Base-by-base conservation (phyloP, 2,113 vertebrate genomes). In the Anser brachyrhynchus region DNA sequence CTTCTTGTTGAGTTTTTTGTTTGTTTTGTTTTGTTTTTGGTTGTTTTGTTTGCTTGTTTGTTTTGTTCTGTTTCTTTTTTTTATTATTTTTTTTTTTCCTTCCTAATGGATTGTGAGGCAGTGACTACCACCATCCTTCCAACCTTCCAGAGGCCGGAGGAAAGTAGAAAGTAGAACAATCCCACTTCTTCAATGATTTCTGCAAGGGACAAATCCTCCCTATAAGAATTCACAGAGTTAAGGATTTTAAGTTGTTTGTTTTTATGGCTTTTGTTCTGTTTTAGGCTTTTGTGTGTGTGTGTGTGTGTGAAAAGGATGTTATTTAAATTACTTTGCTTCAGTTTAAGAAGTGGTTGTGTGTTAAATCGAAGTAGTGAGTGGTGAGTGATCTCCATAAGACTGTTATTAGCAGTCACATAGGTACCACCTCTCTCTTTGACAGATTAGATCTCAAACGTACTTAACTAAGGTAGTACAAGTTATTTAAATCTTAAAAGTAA, bases 71-170 rank as follows among this genome's bases (percentile, higher is more conserved):
- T 33, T 55, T 39, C 39, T 39, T 39, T 39, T 39, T 10, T 75
- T 9, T 2, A 37, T 37, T 37, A 37, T 49, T 49, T 9, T 5
- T 1, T 1, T 1, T 74, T 10, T 43, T 26, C 46, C 17, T n/a
- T 71, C 10, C 11, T 54, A 58, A 31, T 35, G 16, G 15, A 59
- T 73, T 81, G 49, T 26, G 5, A 78, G 49, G 13, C 26, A 71
- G 16, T 33, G 57, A 26, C 33, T 55, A 5, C 35, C 71, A 21
- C 16, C 7, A 71, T 64, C 8, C 9, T 70, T 70, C 25, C 19
- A 41, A 2, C 29, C 12, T 73, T 84, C 22, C 23, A 84, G 25
- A 79, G 3, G 10, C 7, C 67, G 61, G 5, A 80, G 21, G 70
- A 82, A 70, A 74, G 21, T 46, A 71, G 70, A 82, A 70, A 74